phyloP scores from a whole-genome alignment of 2,888 invertebrate species.

The Chrysolina oricalcia region DNA sequence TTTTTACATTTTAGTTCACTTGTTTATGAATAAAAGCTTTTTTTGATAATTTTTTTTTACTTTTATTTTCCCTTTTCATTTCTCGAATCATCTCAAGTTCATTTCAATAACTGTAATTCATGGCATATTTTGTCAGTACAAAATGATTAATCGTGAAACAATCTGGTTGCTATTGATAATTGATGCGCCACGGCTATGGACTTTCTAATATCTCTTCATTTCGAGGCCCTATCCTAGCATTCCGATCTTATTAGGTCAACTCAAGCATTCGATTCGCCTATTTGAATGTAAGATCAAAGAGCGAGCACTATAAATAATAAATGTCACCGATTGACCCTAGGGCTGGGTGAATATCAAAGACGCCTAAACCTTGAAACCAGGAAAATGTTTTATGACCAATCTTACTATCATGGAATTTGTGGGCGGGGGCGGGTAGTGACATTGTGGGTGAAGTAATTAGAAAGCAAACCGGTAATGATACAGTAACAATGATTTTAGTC shows the following conservation, averaged over 20 bases:
- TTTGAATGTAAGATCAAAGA: slow-evolving; percentile 21
- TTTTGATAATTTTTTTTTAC: no score
- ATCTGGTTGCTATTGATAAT: not conserved
- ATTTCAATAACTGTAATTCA: not conserved
- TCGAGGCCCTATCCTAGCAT: slow-evolving; percentile 14
- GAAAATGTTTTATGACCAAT: slow-evolving; percentile 13
- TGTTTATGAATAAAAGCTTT: no score
- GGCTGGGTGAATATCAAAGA: slow-evolving; percentile 20
- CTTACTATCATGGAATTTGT: slow-evolving; percentile 15
- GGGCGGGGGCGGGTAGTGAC: slow-evolving; percentile 14
- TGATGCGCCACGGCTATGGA: not conserved
- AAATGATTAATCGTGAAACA: slow-evolving; percentile 6
- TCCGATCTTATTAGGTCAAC: slow-evolving; percentile 18
- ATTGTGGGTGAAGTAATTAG: not conserved
- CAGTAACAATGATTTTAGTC: not conserved
- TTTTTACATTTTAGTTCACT: no score
- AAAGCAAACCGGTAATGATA: not conserved
- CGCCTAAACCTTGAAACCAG: slow-evolving; percentile 25
- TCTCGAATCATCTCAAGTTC: no score
- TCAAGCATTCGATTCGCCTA: not conserved
- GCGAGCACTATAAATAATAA: slow-evolving; percentile 14
- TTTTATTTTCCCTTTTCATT: no score
- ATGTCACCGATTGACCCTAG: slow-evolving; percentile 17
- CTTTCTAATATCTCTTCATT: slow-evolving; percentile 24
- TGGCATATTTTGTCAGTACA: not conserved